Evolutionary conservation across 2,888 invertebrate genomes (phyloP), one percentile per base, ranked within the genome.

Genomic region (Temnothorax rugatulus): DNA sequence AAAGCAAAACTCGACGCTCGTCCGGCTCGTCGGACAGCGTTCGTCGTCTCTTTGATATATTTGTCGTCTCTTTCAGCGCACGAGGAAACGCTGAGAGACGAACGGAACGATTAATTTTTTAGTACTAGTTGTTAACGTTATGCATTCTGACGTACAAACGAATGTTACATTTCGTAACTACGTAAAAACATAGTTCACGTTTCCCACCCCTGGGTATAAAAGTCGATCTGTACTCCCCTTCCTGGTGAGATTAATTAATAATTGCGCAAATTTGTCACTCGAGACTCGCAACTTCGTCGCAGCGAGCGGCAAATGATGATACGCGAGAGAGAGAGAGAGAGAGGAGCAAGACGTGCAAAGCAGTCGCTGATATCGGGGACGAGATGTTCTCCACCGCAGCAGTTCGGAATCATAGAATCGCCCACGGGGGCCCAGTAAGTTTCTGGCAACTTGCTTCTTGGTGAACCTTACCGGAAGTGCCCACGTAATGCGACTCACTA

Each of bases 401-500:
- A 89, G 86, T 89, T 89, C 83, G 86, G 84, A 89, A 87, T 77
- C 86, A 66, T 85, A 79, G 87, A 86, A 86, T 89, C 86, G 86
- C 86, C 90, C 86, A 84, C 82, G 79, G 86, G 90, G 89, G 83
- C 81, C 86, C 54, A 68, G 63, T 82, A 90, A 89, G 86, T 90
- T 90, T 84, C 73, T 57, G 83, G 69, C 75, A 90, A 90, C 88
- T 90, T 90, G 83, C 84, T 87, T 86, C 86, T 83, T 84, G 82
- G 81, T 34, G 83, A 84, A 82, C 82, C 88, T 87, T 76, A 64
- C 87, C 84, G 82, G 84, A 88, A 86, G 86, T 84, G 83, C 63
- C 73, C 75, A 61, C 77, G 73, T 86, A 89, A 89, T 84, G 85
- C 87, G 66, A 34, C 79, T 63, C 81, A 61, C 44, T 18, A 61